phyloP scores from a whole-genome alignment of 2,888 invertebrate species.

The Conchocele bisecta region DNA sequence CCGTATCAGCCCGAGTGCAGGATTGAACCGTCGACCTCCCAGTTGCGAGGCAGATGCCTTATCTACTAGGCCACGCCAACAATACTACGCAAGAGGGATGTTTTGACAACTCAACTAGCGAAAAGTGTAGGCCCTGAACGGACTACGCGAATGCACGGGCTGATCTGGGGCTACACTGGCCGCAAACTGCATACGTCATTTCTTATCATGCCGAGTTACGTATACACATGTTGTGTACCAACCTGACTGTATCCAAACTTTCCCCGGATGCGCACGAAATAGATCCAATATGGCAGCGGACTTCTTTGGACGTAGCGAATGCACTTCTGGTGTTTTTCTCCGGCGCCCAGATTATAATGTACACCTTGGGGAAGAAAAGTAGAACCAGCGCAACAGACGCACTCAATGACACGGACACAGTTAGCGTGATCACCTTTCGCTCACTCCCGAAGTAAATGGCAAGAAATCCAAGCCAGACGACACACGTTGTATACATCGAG shows the following conservation, averaged over 20 bases:
- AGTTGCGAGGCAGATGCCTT: too few species aligned
- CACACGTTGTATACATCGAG: constrained; percentile 98
- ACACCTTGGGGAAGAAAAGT: constrained; percentile 90
- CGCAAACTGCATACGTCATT: too few species aligned
- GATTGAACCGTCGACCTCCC: too few species aligned
- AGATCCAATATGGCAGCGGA: constrained; percentile 87
- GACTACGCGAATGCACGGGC: too few species aligned
- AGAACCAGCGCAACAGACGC: constrained; percentile 89
- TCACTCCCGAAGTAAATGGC: constrained; percentile 96
- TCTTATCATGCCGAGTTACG: too few species aligned
- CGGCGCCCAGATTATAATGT: constrained; percentile 89
- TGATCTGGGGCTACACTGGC: too few species aligned
- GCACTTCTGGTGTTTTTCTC: constrained; percentile 90
- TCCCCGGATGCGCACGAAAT: constrained; percentile 75
- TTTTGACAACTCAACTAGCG: too few species aligned
- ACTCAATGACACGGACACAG: constrained; percentile 89
- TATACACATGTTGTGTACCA: constrained; percentile 22
- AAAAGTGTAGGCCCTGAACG: too few species aligned
- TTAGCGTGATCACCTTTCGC: constrained; percentile 85
- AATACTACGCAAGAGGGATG: too few species aligned
- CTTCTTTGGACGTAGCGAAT: constrained; percentile 89
- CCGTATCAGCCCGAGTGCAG: too few species aligned
- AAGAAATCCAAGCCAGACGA: constrained; percentile 99
- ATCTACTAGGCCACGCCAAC: too few species aligned
- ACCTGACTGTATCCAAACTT: constrained; percentile 74